Evolutionary conservation across 2,888 invertebrate species (phyloP).

Genomic region (Ommatoiulus sabulosus): DNA sequence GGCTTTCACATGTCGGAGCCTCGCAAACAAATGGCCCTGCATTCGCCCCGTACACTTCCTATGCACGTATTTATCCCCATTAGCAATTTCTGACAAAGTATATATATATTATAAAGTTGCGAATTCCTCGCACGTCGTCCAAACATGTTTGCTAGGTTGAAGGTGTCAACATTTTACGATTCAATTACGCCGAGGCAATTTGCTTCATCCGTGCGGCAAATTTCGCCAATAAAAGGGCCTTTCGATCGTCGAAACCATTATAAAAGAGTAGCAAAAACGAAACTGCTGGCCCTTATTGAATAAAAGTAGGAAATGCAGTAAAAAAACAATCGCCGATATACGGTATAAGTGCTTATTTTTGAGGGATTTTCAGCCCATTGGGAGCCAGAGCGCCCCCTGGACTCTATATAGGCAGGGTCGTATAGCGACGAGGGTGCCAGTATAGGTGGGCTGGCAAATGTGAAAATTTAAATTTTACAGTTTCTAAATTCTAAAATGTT

Average conservation of each 20-base stretch:
- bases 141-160: background rate
- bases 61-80: no score
- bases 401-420: no score
- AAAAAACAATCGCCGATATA: background rate
- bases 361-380: no score
- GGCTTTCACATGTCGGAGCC: no score
- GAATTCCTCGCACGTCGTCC: background rate
- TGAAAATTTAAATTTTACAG: no score
- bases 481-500: no score
- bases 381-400: no score
- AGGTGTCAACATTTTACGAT: background rate
- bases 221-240: background rate
- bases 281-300: background rate
- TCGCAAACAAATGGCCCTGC: no score
- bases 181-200: conserved; percentile 17
- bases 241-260: background rate
- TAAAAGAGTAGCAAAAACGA: conserved; percentile 26
- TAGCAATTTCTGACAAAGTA: background rate
- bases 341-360: no score
- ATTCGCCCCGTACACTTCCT: no score
- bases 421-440: no score
- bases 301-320: background rate
- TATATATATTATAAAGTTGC: background rate
- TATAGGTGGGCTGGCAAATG: no score
- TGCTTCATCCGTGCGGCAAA: background rate